Conservation (phyloP, 2,113 vertebrate species). For the Agapornis roseicollis region DNA sequence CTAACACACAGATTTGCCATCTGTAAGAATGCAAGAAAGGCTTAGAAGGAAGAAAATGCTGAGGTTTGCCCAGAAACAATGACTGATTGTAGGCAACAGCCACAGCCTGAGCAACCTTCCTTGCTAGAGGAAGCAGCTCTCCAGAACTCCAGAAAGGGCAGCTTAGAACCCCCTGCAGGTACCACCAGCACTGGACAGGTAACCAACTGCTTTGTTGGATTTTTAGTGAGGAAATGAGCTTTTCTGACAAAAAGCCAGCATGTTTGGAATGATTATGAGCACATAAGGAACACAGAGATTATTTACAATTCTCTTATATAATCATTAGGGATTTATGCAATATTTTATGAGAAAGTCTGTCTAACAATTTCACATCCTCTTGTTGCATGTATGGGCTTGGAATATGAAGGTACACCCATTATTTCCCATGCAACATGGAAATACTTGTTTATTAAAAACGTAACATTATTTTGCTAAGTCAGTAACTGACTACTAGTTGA, state of each 20-base stretch:
- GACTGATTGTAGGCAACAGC: not conserved
- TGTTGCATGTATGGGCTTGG: not conserved
- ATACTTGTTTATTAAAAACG: not conserved
- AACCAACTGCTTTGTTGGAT: not conserved
- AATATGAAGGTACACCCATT: not conserved
- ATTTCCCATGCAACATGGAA: not conserved
- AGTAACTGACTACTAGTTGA: not conserved
- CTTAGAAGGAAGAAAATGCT: not conserved
- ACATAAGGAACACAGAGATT: not conserved
- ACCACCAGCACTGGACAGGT: not conserved
- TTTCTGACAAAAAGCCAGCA: not conserved
- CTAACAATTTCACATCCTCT: not conserved
- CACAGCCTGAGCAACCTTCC: not conserved
- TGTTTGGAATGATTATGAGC: not conserved
- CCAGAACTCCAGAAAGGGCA: not conserved
- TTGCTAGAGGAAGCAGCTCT: not conserved
- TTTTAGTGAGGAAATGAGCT: not conserved
- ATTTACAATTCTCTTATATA: not conserved
- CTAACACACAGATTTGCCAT: not conserved
- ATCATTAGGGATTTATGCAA: not conserved
- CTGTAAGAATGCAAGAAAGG: not conserved
- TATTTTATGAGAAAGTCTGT: not conserved
- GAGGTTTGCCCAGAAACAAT: not conserved
- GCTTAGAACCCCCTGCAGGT: not conserved
- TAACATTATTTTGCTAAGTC: not conserved